Base-by-base conservation (phyloP, 2,113 vertebrate genomes). In the Castor canadensis region DNA sequence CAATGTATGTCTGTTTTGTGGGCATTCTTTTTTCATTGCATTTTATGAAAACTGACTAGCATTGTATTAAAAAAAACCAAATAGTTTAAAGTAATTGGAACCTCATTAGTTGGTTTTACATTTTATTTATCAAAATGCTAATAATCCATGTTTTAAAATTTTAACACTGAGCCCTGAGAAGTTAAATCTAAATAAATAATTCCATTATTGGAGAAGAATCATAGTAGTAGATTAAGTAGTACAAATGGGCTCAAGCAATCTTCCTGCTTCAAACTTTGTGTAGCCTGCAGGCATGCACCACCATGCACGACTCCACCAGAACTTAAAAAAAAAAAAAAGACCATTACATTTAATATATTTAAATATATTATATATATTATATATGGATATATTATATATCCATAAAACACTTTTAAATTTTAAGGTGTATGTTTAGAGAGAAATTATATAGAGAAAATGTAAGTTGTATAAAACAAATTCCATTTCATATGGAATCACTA, bases 121-220 rank as follows among this genome's bases (percentile, higher is more conserved):
- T 91, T 94, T 95, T 86, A 81, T 93, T 86, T 92, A 64, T 49
- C 43, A 73, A 89, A 87, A 69, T 56, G 30, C 28, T 52, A 85
- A 40, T 64, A 87, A 62, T 75, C n/a, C 72, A 2, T 81, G 35
- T 94, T 92, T 95, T 67, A 80, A 95, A 94, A 83, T 12, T 60
- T 89, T 73, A 92, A 56, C n/a, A 54, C 15, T 45, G 15, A 79
- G 62, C 56, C 83, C 38, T 82, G 26, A 72, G n/a, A 91, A 76
- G 56, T 95, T 32, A 60, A 32, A 75, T 67, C 32, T 97, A 64
- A 94, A 67, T 76, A 66, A 85, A 72, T 81, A 92, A 82, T 75
- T 81, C 7, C 13, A 12, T 83, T 87, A 32, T 77, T 87, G 19
- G 35, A 54, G 35, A 93, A 89, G 47, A 35, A 87, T 67, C 76